Evolutionary conservation across 1,140 invertebrate species (phyloP), one percentile per base, ranked within the genome.

Genomic region (Drosophila seguyi): DNA sequence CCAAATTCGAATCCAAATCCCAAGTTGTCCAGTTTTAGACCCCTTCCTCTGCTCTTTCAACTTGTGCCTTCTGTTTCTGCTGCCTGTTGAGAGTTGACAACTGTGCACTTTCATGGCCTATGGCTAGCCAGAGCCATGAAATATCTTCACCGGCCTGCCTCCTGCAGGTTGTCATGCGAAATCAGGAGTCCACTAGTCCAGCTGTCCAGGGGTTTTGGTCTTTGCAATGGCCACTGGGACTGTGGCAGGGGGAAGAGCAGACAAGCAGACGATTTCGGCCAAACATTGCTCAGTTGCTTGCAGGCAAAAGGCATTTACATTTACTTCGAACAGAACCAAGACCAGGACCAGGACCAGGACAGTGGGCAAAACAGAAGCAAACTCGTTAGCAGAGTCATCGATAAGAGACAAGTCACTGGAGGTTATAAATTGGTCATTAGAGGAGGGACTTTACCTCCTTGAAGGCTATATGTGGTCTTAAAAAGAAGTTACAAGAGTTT

Each of bases 51-150:
- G 74, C 63, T 44, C 45, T 41, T 52, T 67, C 61, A 56, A 48
- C 72, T 75, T 72, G 50, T 77, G 42, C 48, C 56, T 48, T 63
- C 59, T 44, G 52, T 71, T 79, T 68, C 57, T 44, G 55, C 67
- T 61, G 57, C 60, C 73, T 36, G 62, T 63, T 69, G 73, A 61
- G 72, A 79, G 82, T 88, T 83, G 83, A 88, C 84, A 87, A 88
- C 84, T 87, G 71, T 87, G 83, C 84, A 83, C 79, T 87, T 73
- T 63, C 83, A 75, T 87, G 83, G 83, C 83, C 83, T 76, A 68
- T 53, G 83, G 82, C n/a, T n/a, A n/a, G 25, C 82, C 55, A 69
- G 47, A 82, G 60, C 29, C 61, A 73, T 74, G 63, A 69, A 79
- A 83, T 82, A 72, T 83, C 75, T 83, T 83, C 45, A 11, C 13